phyloP scores from a whole-genome alignment of 1,140 invertebrate species.

The Drosophila orena region DNA sequence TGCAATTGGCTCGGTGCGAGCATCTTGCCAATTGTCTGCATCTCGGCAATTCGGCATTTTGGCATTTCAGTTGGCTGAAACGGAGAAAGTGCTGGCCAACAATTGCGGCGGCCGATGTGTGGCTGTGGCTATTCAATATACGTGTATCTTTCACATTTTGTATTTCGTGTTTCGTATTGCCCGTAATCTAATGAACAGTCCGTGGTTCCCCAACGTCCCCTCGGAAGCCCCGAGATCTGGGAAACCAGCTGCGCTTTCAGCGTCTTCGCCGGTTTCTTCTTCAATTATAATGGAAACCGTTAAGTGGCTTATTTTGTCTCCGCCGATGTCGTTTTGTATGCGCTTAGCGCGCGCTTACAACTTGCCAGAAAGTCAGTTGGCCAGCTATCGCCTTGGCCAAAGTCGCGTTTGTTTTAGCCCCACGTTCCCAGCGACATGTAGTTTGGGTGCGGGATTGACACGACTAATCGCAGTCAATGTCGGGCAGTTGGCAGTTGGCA shows the following conservation, averaged over 20 bases:
- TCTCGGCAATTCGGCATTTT: constrained; percentile 32
- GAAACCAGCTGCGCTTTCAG: constrained; percentile 39
- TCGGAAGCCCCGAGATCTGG: not conserved
- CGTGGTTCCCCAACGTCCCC: not conserved
- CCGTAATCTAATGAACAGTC: constrained; percentile 74
- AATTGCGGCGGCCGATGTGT: constrained; percentile 45
- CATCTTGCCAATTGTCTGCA: constrained; percentile 69
- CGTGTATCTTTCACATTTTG: constrained; percentile 63
- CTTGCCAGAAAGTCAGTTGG: constrained; percentile 55
- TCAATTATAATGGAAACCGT: constrained; percentile 80
- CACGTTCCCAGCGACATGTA: constrained; percentile 36
- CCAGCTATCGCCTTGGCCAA: constrained; percentile 46
- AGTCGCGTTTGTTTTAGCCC: constrained; percentile 23
- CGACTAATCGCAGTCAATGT: constrained; percentile 62
- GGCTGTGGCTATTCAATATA: constrained; percentile 47
- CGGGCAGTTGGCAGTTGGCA: constrained; percentile 32
- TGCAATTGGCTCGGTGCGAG: constrained; percentile 54
- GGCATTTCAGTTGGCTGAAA: constrained; percentile 24
- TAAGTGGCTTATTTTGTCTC: constrained; percentile 78
- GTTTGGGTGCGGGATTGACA: constrained; percentile 35
- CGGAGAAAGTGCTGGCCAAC: constrained; percentile 71
- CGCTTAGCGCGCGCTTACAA: constrained; percentile 53
- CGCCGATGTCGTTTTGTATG: constrained; percentile 56
- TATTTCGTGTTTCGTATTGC: constrained; percentile 43
- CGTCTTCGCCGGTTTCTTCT: constrained; percentile 49